Conservation (phyloP, 2,888 invertebrate species). For the Kuschelorhynchus macadamiae region DNA sequence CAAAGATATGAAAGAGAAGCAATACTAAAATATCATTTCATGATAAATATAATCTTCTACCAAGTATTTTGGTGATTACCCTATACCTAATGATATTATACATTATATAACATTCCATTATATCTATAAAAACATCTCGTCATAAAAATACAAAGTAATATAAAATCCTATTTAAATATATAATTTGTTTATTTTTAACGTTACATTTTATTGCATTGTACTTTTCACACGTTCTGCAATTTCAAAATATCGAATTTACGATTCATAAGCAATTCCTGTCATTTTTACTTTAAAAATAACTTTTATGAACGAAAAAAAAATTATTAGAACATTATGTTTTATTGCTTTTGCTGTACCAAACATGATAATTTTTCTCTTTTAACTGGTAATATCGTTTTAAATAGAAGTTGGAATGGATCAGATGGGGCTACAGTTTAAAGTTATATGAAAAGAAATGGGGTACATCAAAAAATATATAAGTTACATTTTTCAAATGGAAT, state of each 20-base stretch:
- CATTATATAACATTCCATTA: slow-evolving; percentile 43
- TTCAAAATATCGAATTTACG: background rate
- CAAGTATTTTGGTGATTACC: slow-evolving; percentile 17
- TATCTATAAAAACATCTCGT: slow-evolving; percentile 26
- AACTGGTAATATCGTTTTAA: too few species aligned
- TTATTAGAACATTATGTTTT: too few species aligned
- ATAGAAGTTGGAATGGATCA: too few species aligned
- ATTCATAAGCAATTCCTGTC: background rate
- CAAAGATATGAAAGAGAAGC: slow-evolving; percentile 8
- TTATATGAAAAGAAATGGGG: too few species aligned
- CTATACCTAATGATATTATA: slow-evolving; percentile 30
- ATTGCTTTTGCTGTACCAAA: too few species aligned
- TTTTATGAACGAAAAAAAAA: too few species aligned
- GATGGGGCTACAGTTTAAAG: too few species aligned
- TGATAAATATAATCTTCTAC: slow-evolving; percentile 32
- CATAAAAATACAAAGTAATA: slow-evolving; percentile 49
- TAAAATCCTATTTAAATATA: slow-evolving; percentile 43
- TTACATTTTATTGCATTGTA: slow-evolving; percentile 52
- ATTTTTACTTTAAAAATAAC: too few species aligned
- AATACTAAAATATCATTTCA: slow-evolving; percentile 32
- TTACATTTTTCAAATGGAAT: too few species aligned
- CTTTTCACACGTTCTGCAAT: slow-evolving; percentile 37
- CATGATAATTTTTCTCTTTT: too few species aligned
- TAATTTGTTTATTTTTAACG: slow-evolving; percentile 24
- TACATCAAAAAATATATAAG: too few species aligned